Evolutionary conservation across 2,797 vertebrate species (phyloP), one percentile per base, ranked within the genome.

Genomic region (Kryptopterus vitreolus): DNA sequence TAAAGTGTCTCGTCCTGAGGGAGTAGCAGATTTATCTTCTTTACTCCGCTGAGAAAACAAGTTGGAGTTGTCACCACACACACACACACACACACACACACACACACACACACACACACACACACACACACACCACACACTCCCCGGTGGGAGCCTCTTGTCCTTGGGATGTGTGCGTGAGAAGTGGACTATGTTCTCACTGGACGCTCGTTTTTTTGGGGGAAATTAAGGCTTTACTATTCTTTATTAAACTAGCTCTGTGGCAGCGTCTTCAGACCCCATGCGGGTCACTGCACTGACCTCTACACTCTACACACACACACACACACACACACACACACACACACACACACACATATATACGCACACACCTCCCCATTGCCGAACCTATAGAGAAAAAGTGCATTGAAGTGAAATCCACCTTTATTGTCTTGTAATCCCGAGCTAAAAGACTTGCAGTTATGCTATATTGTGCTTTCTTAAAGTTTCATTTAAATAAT

Each of bases 171-270:
- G 82, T 91, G 90, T 93, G 93, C 93, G 92, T 94, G 93, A 91
- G 90, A 94, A 92, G 92, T 88, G 72, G 66, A 85, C 89, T 88
- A 81, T 88, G 87, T 63, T 81, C 75, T 53, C 74, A 55, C n/a
- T 58, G 82, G 75, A 82, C 18, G 3, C 58, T 81, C 58, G 69
- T 78, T 63, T 82, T 78, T 84, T n/a, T n/a, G n/a, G 90, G 92
- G 94, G 93, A 95, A 95, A 95, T 95, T 89, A 94, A 94, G 89
- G 91, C 93, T 94, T 94, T 94, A 90, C 87, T 88, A 93, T 94
- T 94, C 91, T 90, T 94, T 94, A 93, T 94, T 91, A 93, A 94
- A 93, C 90, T 90, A 89, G 88, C 84, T 77, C 81, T 79, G 88
- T 89, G 89, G 90, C 86, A 89, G 90, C 90, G 88, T 90, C 87